Evolutionary conservation across 2,797 vertebrate species (phyloP).

Genomic region (Halcyon chelicuti): DNA sequence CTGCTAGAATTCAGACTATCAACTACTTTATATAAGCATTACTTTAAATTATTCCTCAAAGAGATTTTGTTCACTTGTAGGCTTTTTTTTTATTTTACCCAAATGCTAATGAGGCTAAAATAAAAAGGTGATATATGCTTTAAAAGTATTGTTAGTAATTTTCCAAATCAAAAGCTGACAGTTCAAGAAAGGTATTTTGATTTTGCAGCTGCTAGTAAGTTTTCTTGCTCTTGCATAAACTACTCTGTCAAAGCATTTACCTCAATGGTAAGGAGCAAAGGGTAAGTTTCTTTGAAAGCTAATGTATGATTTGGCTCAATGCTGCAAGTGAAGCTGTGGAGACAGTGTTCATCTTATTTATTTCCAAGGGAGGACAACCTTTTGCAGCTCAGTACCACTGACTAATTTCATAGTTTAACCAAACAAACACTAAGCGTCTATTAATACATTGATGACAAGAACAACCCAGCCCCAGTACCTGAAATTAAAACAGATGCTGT

Average conservation of each 20-base stretch:
- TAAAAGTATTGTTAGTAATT: not conserved
- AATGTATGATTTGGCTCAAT: not conserved
- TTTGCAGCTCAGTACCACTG: not conserved
- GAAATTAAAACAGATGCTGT: conserved; percentile 89
- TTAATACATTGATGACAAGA: not conserved
- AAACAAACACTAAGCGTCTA: not conserved
- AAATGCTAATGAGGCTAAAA: not conserved
- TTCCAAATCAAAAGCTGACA: not conserved
- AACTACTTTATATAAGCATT: not conserved
- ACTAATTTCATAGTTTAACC: not conserved
- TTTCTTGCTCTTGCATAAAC: not conserved
- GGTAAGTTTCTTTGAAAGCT: not conserved
- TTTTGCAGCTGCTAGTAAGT: not conserved
- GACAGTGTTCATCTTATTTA: not conserved
- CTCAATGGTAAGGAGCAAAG: not conserved
- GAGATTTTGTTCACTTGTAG: not conserved
- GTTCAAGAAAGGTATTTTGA: not conserved
- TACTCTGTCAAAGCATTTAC: not conserved
- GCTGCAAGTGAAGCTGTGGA: not conserved
- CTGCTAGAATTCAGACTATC: not conserved
- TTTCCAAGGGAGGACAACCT: not conserved
- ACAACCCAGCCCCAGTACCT: conserved; percentile 76
- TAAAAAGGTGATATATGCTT: not conserved
- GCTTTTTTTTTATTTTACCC: not conserved
- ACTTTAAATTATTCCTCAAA: not conserved